Base-by-base conservation (phyloP, 2,797 vertebrate species). In the Molossus molossus region DNA sequence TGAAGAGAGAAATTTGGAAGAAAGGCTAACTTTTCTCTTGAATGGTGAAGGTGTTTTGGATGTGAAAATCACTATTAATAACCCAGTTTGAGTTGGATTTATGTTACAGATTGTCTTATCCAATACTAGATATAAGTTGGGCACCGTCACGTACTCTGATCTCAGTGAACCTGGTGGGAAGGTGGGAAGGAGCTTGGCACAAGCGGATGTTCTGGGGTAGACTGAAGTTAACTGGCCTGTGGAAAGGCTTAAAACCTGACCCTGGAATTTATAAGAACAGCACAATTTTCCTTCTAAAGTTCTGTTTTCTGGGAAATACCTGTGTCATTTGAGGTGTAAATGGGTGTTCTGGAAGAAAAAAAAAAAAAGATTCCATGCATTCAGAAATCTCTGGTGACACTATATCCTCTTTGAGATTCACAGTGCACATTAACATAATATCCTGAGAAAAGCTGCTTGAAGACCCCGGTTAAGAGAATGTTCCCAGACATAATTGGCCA, bases 301-400 rank as follows among this genome's bases (percentile, higher is more conserved):
- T 88, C 33, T 95, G 37, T 67, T 73, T 91, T 79, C 73, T 80
- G n/a, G 89, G 67, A 85, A 91, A 91, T 9, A 73, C 1, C 5
- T 90, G 53, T 33, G 20, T 86, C 13, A 37, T 82, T 50, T 87
- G 23, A 64, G 2, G 21, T 81, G 81, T 60, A 92, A 90, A 53
- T 83, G 7, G 2, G 5, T 84, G 11, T 67, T 87, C 40, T 91
- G 57, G 53, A 89, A 94, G 29, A 87, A 37, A 33, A 33, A 33
- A 33, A 92, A 72, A 18, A 81, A 6, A 90, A 86, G n/a, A 82
- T 58, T 81, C 18, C 55, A 5, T 33, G 33, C 60, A 20, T 75
- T 82, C 62, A 17, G 4, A 77, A 87, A 75, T 82, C 6, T 23
- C 27, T 88, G 23, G 27, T 73, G 48, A 91, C 13, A 23, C 7